Percentiles rank a stretch among this genome's conserved stretches.
Evolutionary conservation across 2,113 vertebrate species (phyloP).

Genomic region (Dromiciops gliroides): DNA sequence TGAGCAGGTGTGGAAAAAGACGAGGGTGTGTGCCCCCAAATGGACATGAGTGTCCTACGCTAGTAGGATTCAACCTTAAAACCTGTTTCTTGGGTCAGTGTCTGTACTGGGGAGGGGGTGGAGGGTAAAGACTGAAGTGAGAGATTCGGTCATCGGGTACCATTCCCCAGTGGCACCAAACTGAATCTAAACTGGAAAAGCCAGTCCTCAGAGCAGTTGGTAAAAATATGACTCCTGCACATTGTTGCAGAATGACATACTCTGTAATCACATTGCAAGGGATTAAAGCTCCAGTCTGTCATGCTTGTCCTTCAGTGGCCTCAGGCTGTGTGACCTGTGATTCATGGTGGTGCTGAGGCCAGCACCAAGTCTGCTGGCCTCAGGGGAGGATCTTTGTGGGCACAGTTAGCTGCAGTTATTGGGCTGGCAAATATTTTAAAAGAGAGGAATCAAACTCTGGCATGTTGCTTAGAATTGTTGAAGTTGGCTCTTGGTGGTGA

Average conservation of each 20-base stretch:
- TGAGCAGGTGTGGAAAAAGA: neutral
- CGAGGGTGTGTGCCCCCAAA: neutral
- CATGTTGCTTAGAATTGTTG: conserved; percentile 40
- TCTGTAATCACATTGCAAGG: conserved; percentile 29
- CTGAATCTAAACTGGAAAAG: conserved; percentile 30
- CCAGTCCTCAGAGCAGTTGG: conserved; percentile 68
- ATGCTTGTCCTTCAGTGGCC: conserved; percentile 23
- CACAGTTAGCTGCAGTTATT: neutral
- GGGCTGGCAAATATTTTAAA: conserved; percentile 17
- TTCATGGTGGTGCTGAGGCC: neutral
- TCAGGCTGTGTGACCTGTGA: neutral
- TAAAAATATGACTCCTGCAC: conserved; percentile 60
- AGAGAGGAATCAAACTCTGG: neutral
- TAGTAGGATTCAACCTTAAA: neutral
- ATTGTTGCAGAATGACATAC: conserved; percentile 62
- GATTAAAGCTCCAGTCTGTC: conserved; percentile 33
- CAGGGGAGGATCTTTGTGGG: neutral
- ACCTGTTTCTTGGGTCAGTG: neutral
- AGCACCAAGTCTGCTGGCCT: neutral
- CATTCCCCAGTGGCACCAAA: conserved; percentile 29
- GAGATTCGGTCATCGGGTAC: too few relatives aligned
- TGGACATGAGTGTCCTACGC: too few relatives aligned
- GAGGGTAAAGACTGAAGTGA: neutral
- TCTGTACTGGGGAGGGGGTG: neutral
- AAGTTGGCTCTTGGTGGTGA: neutral